These are phyloP conservation scores for Argentina silus DNA, from an alignment of 2,797 vertebrate genomes.

Conservation along the genomic window DNA sequence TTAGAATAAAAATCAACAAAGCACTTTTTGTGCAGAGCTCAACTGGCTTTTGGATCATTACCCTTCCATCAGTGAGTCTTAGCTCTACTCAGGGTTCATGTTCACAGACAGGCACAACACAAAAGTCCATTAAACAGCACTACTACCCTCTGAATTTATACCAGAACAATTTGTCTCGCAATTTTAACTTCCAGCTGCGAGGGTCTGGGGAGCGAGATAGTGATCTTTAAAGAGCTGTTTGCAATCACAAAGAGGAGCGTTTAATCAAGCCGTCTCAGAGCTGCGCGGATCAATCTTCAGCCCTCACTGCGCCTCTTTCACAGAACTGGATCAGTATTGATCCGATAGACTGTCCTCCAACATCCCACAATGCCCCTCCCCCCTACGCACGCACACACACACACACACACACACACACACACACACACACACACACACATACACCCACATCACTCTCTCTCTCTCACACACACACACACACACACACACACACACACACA, in stretches of 20 bases:
- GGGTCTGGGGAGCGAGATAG: constrained; percentile 52
- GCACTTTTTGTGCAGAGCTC: no score
- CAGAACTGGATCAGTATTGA: constrained; percentile 71
- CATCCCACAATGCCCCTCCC: constrained; percentile 35
- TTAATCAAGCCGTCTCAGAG: constrained; percentile 69
- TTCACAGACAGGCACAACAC: constrained; percentile 40
- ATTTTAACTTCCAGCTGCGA: constrained; percentile 66
- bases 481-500: neutral
- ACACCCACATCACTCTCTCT: neutral
- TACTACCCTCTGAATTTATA: constrained; percentile 59
- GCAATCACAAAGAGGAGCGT: constrained; percentile 73
- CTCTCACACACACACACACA: constrained; percentile 35
- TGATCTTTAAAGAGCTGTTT: constrained; percentile 72
- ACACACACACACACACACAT: constrained; percentile 27
- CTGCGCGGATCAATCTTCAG: constrained; percentile 75
- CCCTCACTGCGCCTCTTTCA: constrained; percentile 65
- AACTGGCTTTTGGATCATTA: neutral
- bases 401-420: neutral
- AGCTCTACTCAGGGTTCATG: constrained; percentile 47
- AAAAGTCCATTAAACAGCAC: constrained; percentile 68
- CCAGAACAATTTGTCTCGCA: constrained; percentile 67
- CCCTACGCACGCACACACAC: constrained; percentile 35
- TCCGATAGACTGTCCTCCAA: constrained; percentile 51
- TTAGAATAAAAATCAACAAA: neutral
- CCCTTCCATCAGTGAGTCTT: constrained; percentile 35